Base-by-base conservation (phyloP, 1,140 invertebrate genomes). In the Macrocentrus cingulum region DNA sequence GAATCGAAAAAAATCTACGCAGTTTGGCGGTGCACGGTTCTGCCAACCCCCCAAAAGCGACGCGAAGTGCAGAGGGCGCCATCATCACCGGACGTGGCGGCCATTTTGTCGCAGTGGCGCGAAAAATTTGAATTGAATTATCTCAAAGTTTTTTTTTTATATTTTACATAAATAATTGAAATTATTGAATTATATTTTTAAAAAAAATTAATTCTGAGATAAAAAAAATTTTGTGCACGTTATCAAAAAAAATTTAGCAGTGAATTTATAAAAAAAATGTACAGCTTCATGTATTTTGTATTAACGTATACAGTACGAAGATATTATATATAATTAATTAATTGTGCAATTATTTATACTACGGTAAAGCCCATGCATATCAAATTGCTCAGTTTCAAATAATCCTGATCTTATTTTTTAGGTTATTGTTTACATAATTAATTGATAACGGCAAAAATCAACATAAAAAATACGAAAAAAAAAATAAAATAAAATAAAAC, bases 251-350 rank as follows among this genome's bases (percentile, higher is more conserved):
- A 15, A 15, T 34, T n/a, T 18, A 49, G 25, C 20, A 49, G 7
- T 15, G 36, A 39, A 39, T n/a, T 49, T 32, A 49, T 49, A 34
- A 22, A 55, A 52, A 60, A 55, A 55, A 50, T 55, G n/a, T 50
- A 49, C 36, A 60, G 29, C 51, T 54, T 48, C 16, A 16, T 51
- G 59, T 29, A 9, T 60, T 50, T 55, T 55, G 55, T 23, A 50
- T 50, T 37, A 55, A 60, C 45, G 34, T 60, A 50, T 60, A 60
- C 59, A 60, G 25, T 54, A 19, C 25, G 20, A 46, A 46, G 32
- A 20, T 44, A 15, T 55, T 37, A 29, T 58, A 60, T 60, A n/a
- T n/a, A n/a, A n/a, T n/a, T n/a, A 50, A 55, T 60, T 55, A 51
- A 56, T 44, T 42, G 53, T 51, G 59, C 54, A 55, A 25, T 48